Conservation (phyloP, 1,140 invertebrate species). For the Leguminivora glycinivorella region DNA sequence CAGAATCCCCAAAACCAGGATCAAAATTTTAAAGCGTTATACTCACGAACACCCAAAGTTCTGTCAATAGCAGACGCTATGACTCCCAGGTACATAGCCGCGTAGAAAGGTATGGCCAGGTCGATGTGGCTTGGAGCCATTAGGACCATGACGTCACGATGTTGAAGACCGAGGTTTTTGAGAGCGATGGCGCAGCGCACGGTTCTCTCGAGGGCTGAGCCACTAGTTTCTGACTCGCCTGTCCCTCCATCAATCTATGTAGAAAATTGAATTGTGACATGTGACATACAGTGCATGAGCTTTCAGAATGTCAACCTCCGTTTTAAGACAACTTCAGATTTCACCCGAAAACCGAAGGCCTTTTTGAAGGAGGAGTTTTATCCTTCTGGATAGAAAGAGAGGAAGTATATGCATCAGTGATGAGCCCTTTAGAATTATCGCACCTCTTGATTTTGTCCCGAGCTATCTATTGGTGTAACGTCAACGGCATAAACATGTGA, state of each 20-base stretch:
- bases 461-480: no score
- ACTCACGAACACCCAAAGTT: conserved; percentile 52
- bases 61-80: conserved; percentile 46
- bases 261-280: background rate
- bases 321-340: no score
- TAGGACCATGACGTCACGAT: conserved; percentile 65
- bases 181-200: conserved; percentile 53
- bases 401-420: no score
- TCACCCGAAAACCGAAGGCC: no score
- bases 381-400: no score
- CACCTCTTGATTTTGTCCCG: no score
- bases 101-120: conserved; percentile 64
- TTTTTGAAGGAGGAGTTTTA: no score
- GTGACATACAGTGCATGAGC: no score
- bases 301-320: no score
- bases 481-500: no score
- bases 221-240: conserved; percentile 62
- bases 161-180: conserved; percentile 59
- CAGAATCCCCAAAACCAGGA: no score
- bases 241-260: conserved; percentile 72
- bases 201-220: conserved; percentile 52
- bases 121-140: conserved; percentile 59
- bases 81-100: conserved; percentile 51
- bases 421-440: no score
- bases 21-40: background rate